These are phyloP conservation scores for Habropoda laboriosa DNA, from an alignment of 1,140 invertebrate species.

Conservation along the genomic window DNA sequence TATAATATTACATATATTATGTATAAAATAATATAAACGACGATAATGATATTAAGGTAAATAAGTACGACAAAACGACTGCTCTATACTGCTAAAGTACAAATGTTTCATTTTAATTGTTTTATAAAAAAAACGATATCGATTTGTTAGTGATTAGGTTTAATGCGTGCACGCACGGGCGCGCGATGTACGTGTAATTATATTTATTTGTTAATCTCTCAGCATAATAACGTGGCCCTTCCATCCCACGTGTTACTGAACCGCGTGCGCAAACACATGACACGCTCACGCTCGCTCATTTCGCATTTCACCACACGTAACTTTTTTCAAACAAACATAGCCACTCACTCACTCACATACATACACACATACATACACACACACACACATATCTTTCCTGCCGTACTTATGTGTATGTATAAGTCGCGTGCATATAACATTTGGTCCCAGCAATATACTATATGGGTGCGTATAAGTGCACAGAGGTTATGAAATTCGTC, in stretches of 20 bases:
- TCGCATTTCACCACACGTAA: not conserved
- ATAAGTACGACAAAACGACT: slow-evolving; percentile 78
- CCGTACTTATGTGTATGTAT: slow-evolving; percentile 29
- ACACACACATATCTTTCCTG: slow-evolving; percentile 8
- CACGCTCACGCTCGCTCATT: slow-evolving; percentile 24
- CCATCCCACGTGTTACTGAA: not conserved
- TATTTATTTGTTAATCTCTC: slow-evolving; percentile 70
- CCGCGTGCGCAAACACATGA: not conserved
- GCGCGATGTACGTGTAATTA: slow-evolving; percentile 65
- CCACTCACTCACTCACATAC: too few relatives aligned
- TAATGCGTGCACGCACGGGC: slow-evolving; percentile 43
- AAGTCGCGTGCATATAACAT: not conserved
- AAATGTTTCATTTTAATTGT: slow-evolving; percentile 82
- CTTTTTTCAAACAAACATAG: not conserved
- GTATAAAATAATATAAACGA: slow-evolving; percentile 69
- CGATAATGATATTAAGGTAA: slow-evolving; percentile 69
- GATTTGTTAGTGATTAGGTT: slow-evolving; percentile 63
- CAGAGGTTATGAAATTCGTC: slow-evolving; percentile 23
- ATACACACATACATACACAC: not conserved
- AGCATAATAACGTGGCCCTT: slow-evolving; percentile 22
- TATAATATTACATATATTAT: slow-evolving; percentile 70
- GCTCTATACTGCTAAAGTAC: slow-evolving; percentile 83
- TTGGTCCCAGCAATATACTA: slow-evolving; percentile 1
- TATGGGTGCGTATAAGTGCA: slow-evolving; percentile 13
- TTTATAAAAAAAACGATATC: slow-evolving; percentile 70